Base-by-base conservation (phyloP, 92 coral and sea anemone species). In the Epizoanthus ramosus region DNA sequence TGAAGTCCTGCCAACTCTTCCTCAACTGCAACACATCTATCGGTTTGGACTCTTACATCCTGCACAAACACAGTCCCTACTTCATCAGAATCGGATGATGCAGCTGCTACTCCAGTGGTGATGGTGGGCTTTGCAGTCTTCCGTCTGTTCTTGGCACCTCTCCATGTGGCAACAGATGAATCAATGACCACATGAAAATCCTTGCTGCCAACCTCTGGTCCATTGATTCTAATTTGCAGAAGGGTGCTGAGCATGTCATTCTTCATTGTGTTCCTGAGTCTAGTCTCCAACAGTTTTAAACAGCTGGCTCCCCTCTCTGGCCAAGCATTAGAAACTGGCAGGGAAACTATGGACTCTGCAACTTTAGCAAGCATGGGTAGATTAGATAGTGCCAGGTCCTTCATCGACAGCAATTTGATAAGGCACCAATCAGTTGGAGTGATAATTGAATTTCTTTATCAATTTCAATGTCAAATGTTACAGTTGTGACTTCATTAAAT, bases 351-450 rank as follows among this genome's bases (percentile, higher is more conserved):
- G 58, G 73, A 70, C 87, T 65, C 75, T 31, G 74, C 75, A 31
- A 84, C 22, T 57, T 84, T 74, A 35, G 81, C 81, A 74, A 84
- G 18, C 22, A 84, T 45, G 6, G 87, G 81, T 4, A 84, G 87
- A 8, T 45, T 83, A 53, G 59, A 83, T 12, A 79, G 86, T 15
- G 76, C 63, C 53, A 83, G 80, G 21, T 83, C 81, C 58, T 84
- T 84, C 81, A 83, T 71, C 12, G 75, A 83, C 52, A 83, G 19
- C 22, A 72, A 59, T 79, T 25, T 83, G 54, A n/a, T 41, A 19
- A 83, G 45, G 56, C 81, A 72, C 87, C 73, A 83, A 18, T 83
- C 81, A 83, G 73, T 83, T 41, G 81, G 75, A 72, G 87, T 73
- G 73, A 58, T 22, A 69, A 68, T 69, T 15, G 79, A 33, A 7